Evolutionary conservation across 2,797 vertebrate species (phyloP).

Genomic region (Perodicticus potto): DNA sequence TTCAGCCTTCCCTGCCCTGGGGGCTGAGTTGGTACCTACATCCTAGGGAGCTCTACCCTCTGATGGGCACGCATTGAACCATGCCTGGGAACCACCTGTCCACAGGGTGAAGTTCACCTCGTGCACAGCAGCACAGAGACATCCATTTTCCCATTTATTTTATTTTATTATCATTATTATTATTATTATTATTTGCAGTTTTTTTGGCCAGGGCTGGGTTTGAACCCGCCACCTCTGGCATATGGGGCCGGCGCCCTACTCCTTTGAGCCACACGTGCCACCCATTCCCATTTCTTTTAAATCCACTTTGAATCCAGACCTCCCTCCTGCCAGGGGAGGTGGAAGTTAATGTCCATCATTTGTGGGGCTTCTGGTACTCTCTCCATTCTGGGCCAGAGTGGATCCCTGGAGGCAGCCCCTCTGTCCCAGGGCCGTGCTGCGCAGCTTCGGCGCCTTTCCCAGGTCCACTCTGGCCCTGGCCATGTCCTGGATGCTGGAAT

Average conservation of each 20-base stretch:
- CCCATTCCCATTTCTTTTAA: background rate
- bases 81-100: rapidly evolving
- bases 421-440: background rate
- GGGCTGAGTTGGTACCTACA: background rate
- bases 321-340: background rate
- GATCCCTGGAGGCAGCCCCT: rapidly evolving
- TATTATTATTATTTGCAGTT: too few species aligned
- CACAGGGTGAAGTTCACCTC: background rate
- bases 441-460: background rate
- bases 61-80: background rate
- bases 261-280: too few species aligned
- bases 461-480: background rate
- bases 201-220: too few species aligned
- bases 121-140: rapidly evolving
- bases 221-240: too few species aligned
- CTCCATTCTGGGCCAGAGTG: background rate
- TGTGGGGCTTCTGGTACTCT: background rate
- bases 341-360: background rate
- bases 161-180: too few species aligned
- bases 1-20: background rate
- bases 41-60: rapidly evolving
- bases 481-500: background rate
- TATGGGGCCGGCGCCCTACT: too few species aligned
- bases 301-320: background rate
- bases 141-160: background rate